A percentile compares a stretch with the other conserved stretches of the same genome.
These are phyloP conservation scores for Pseudochirops corinnae DNA, from an alignment of 2,797 vertebrate species.

Conservation along the genomic window DNA sequence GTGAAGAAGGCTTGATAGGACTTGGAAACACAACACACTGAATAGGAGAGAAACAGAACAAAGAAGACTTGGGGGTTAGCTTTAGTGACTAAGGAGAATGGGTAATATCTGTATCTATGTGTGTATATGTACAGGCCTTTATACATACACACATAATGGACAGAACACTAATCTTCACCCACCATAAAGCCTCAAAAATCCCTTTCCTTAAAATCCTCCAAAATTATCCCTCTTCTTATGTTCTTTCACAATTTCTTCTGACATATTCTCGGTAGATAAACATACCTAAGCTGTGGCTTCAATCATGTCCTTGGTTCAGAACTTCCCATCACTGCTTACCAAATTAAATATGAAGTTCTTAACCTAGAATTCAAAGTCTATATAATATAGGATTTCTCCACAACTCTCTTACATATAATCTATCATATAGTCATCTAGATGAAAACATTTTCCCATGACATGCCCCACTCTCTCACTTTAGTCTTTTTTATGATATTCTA, in stretches of 20 bases:
- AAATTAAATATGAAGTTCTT: neutral
- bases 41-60: neutral
- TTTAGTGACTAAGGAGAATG: neutral
- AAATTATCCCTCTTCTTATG: neutral
- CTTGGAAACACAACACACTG: neutral
- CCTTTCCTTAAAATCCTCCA: neutral
- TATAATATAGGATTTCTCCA: neutral
- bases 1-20: neutral
- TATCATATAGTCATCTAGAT: neutral
- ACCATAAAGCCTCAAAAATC: neutral
- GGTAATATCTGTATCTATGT: neutral
- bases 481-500: neutral
- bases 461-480: neutral
- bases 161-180: neutral
- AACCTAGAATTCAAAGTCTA: neutral
- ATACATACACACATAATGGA: neutral
- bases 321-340: neutral
- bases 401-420: neutral
- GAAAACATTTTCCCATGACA: neutral
- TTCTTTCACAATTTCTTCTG: neutral
- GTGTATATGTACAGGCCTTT: no score
- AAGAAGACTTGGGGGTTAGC: neutral
- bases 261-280: neutral
- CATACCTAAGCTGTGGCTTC: neutral
- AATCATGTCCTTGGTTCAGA: neutral